Conservation (phyloP, 2,113 vertebrate genomes). For the Oreochromis niloticus region DNA sequence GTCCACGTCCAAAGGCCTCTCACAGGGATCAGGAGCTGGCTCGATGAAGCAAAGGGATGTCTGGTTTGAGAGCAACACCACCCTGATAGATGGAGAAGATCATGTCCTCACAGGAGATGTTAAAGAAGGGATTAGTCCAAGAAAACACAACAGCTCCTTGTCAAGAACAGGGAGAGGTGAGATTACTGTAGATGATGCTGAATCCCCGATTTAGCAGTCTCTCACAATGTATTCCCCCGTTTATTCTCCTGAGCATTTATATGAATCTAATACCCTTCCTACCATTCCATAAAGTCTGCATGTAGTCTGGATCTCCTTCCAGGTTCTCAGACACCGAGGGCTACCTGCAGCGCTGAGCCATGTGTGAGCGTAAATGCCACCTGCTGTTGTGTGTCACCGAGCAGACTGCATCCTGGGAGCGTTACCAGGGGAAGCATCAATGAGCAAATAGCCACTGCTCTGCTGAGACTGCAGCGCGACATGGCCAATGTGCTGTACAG, state of each 20-base stretch:
- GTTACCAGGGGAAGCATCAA: conserved; percentile 67
- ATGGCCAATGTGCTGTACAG: conserved; percentile 85
- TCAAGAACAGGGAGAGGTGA: conserved; percentile 80
- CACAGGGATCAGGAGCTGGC: background rate
- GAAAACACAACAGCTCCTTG: conserved; percentile 69
- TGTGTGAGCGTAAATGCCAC: conserved; percentile 54
- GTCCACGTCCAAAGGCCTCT: background rate
- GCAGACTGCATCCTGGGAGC: conserved; percentile 60
- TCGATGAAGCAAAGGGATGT: conserved; percentile 23
- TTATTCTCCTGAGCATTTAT: background rate
- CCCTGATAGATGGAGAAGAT: conserved; percentile 76
- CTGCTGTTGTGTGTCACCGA: conserved; percentile 35
- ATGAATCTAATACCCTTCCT: background rate
- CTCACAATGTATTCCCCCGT: background rate
- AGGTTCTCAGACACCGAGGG: conserved; percentile 70
- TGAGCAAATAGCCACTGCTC: conserved; percentile 79
- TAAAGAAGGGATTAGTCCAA: conserved; percentile 61
- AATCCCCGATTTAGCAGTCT: background rate
- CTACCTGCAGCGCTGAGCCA: conserved; percentile 47
- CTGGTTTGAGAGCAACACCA: conserved; percentile 70
- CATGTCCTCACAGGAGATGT: conserved; percentile 1
- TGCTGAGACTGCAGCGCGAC: conserved; percentile 84
- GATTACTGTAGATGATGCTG: background rate
- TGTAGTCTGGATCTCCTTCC: background rate
- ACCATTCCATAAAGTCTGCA: background rate